Percentiles rank a stretch among this genome's conserved stretches.
Conservation (phyloP, 2,888 invertebrate species). For the Magallana nippona region DNA sequence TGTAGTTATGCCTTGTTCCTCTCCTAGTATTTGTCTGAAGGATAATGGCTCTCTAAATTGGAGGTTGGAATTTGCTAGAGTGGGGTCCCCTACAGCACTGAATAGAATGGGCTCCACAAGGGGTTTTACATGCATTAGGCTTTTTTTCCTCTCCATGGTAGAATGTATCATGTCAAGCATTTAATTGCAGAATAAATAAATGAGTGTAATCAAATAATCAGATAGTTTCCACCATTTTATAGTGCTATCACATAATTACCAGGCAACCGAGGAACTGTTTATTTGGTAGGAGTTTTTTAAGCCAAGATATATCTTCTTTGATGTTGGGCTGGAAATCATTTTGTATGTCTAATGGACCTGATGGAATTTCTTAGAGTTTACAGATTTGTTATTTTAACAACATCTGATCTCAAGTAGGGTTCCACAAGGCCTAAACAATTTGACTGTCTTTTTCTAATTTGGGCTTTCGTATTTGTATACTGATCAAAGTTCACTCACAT, state of each 20-base stretch:
- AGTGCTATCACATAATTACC: not conserved
- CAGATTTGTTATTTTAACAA: constrained; percentile 29
- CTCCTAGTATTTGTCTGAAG: constrained; percentile 7
- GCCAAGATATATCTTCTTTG: constrained; percentile 24
- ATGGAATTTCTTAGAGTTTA: constrained; percentile 29
- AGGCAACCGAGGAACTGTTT: not conserved
- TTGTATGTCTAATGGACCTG: constrained; percentile 32
- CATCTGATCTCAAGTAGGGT: constrained; percentile 30
- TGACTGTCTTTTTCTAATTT: constrained; percentile 30
- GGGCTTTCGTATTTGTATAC: constrained; percentile 23
- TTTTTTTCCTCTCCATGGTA: not conserved
- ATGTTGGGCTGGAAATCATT: constrained; percentile 9
- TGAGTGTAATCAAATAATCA: not conserved
- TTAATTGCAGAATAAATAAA: not conserved
- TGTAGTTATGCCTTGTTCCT: not conserved
- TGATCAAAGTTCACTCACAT: constrained; percentile 30
- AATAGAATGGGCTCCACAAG: not conserved
- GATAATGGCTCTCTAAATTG: constrained; percentile 18
- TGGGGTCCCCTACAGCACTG: constrained; percentile 30
- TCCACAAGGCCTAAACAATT: constrained; percentile 22
- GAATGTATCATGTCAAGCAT: not conserved
- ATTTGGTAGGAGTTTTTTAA: constrained; percentile 16
- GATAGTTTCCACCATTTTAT: not conserved
- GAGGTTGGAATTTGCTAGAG: constrained; percentile 26
- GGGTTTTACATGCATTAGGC: not conserved